Percentiles rank a stretch among this genome's conserved stretches.
Conservation (phyloP, 1,140 invertebrate genomes). For the Psilanteris sp. region DNA sequence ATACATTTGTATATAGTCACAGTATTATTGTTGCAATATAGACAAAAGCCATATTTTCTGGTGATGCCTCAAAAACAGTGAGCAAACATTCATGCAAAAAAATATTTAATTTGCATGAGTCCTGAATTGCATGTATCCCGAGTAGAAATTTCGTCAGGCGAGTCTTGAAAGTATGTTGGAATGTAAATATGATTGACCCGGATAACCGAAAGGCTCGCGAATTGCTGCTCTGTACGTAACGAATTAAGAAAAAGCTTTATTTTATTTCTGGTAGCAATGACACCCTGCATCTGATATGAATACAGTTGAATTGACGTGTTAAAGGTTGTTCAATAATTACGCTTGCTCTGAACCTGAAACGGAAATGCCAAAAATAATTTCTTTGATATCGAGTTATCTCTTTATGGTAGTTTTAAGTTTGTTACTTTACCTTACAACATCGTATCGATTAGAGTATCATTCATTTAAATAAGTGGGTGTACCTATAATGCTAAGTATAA, state of each 20-base stretch:
- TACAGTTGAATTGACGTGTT: conserved; percentile 11
- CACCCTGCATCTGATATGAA: conserved; percentile 26
- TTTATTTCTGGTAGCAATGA: conserved; percentile 43
- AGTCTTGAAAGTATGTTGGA: conserved; percentile 44
- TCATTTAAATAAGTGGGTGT: conserved; percentile 7
- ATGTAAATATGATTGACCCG: conserved; percentile 59
- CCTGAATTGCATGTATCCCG: conserved; percentile 50
- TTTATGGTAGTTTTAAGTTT: conserved; percentile 1
- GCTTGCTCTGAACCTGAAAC: too few relatives aligned
- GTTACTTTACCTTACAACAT: conserved; percentile 4
- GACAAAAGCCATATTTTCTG: conserved; percentile 63
- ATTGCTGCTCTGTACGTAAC: conserved; percentile 13
- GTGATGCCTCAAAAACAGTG: conserved; percentile 62
- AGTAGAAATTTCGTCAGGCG: conserved; percentile 62
- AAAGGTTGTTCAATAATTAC: too few relatives aligned
- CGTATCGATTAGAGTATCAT: conserved; percentile 33
- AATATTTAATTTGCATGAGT: conserved; percentile 55
- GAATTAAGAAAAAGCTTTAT: conserved; percentile 28
- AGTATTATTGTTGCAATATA: conserved; percentile 62
- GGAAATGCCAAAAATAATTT: too few relatives aligned
- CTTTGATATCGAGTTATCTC: too few relatives aligned
- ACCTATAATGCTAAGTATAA: conserved; percentile 3
- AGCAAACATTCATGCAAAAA: conserved; percentile 56
- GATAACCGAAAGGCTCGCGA: conserved; percentile 50
- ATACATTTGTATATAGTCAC: conserved; percentile 58